Base-by-base conservation (phyloP, 2,797 vertebrate genomes). In the Anabas testudineus region DNA sequence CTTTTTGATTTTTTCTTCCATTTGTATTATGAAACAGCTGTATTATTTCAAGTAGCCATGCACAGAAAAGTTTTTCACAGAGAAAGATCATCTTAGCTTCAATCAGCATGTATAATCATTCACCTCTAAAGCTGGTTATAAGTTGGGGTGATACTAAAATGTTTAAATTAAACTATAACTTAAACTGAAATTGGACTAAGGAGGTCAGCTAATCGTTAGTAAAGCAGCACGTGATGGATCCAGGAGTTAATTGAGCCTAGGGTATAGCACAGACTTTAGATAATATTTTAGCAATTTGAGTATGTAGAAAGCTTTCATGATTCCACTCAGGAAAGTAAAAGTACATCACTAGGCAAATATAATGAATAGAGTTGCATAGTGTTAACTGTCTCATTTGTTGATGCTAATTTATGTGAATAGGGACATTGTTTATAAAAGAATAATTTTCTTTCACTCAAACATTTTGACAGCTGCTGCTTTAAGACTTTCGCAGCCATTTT, bases 21-120 rank as follows among this genome's bases (percentile, higher is more conserved):
- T 91, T 93, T 94, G 88, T 93, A 93, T 93, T 92, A 92, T 91
- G 67, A 91, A 94, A 92, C 80, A 81, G 79, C 69, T 77, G 82
- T 88, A 88, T 93, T 87, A 92, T 90, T 91, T 90, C 85, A 90
- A 90, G 88, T 86, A 68, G 71, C 78, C 71, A 72, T 74, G 62
- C 70, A 77, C 61, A 28, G 54, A 59, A 54, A 43, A 70, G 62
- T 85, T 85, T 21, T 87, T 77, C 32, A 69, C 46, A n/a, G 26
- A 69, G 55, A 78, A 68, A 49, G 48, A 80, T 32, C 21, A 51
- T 60, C 37, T 65, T 51, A 41, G 39, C 59, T 57, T 71, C 56
- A 59, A 58, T 75, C 63, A 53, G 28, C 12, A 6, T 53, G 39
- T 58, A 72, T 32, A 18, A 26, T 49, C 56, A 52, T 61, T 69